Percentiles rank a stretch among this genome's conserved stretches.
These are phyloP conservation scores for Acleris emargana DNA, from an alignment of 2,888 invertebrate genomes.

Conservation along the genomic window DNA sequence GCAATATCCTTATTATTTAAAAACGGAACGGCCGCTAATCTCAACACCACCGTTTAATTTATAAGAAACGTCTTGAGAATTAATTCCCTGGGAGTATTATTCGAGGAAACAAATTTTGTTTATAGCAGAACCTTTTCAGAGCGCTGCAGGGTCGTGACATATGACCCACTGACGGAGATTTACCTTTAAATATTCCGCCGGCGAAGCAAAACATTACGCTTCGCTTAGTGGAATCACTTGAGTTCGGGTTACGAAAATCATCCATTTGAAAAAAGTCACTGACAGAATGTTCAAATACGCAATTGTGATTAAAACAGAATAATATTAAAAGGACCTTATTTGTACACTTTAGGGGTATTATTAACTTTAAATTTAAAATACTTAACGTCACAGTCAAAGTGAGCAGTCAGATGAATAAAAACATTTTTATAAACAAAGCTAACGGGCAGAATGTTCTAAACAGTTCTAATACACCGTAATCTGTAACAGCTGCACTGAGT, in stretches of 20 bases:
- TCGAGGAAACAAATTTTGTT: conserved; percentile 49
- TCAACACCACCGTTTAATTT: conserved; percentile 50
- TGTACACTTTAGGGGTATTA: no score
- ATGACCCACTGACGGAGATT: conserved; percentile 43
- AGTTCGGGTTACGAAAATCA: conserved; percentile 27
- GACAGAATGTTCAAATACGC: not conserved
- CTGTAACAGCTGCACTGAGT: no score
- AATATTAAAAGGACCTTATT: no score
- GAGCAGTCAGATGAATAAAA: conserved; percentile 12
- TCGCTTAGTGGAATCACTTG: conserved; percentile 40
- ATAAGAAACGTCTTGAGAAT: conserved; percentile 50
- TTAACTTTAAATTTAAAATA: no score
- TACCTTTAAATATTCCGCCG: conserved; percentile 39
- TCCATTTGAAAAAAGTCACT: conserved; percentile 14
- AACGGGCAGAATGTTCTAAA: not conserved
- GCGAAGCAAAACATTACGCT: conserved; percentile 47
- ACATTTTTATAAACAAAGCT: conserved; percentile 15
- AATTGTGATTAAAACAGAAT: not conserved
- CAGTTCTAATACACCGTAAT: not conserved
- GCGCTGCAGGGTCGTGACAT: conserved; percentile 43
- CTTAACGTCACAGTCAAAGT: no score
- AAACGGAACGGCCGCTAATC: conserved; percentile 50
- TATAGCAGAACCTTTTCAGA: conserved; percentile 51
- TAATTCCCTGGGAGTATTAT: conserved; percentile 48
- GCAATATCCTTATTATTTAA: conserved; percentile 44